Conservation (phyloP, 1,140 invertebrate species). For the Batillaria attramentaria region DNA sequence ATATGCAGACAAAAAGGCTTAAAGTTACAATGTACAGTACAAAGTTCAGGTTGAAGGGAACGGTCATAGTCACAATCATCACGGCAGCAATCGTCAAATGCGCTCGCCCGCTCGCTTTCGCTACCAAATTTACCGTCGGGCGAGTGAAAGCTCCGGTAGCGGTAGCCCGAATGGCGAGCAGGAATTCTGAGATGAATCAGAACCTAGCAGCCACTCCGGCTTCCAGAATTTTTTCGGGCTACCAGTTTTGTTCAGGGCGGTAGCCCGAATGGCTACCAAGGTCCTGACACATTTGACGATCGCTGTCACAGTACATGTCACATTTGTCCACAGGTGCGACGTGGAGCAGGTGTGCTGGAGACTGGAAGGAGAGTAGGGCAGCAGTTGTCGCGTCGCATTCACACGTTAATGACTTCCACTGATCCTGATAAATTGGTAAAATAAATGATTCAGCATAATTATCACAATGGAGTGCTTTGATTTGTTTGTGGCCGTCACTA, state of each 20-base stretch:
- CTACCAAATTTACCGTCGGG: no score
- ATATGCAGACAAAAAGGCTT: neutral
- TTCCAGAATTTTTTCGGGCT: no score
- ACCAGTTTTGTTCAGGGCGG: no score
- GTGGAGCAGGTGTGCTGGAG: slow-evolving; percentile 1
- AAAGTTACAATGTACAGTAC: neutral
- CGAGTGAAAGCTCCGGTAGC: no score
- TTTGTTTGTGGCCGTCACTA: neutral
- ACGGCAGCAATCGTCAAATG: neutral
- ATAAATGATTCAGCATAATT: neutral
- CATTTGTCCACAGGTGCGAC: slow-evolving; percentile 5
- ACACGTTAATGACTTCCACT: slow-evolving; percentile 18
- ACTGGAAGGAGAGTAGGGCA: slow-evolving; percentile 16
- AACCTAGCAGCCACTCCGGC: no score
- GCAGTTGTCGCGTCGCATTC: slow-evolving; percentile 16
- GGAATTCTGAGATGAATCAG: no score
- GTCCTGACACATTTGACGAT: no score
- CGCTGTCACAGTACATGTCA: neutral
- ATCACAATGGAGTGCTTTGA: neutral
- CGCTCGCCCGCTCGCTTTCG: no score
- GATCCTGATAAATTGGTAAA: neutral
- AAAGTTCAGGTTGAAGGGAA: neutral
- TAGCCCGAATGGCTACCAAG: no score
- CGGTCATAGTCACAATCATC: neutral
- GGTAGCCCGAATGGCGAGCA: no score